Evolutionary conservation across 2,797 vertebrate genomes (phyloP).

Genomic region (Selene dorsalis): DNA sequence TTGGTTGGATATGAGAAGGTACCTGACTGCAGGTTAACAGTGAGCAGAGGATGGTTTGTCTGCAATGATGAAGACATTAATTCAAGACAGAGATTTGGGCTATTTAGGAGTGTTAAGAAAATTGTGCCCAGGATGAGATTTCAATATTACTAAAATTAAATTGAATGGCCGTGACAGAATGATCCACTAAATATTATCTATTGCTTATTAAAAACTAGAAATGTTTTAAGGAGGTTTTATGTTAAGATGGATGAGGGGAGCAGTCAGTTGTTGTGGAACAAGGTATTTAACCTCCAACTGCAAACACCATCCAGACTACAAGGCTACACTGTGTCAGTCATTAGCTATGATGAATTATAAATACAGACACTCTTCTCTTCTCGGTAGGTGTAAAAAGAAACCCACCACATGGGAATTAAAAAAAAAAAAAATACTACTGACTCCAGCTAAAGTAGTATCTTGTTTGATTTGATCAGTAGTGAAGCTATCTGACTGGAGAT

Average conservation of each 20-base stretch:
- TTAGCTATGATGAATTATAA: not conserved
- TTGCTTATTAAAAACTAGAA: not conserved
- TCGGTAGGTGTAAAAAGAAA: not conserved
- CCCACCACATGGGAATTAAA: not conserved
- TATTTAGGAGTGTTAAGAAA: not conserved
- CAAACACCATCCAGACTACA: not conserved
- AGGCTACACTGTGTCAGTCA: not conserved
- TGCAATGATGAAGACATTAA: constrained; percentile 4
- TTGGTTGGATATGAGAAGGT: constrained; percentile 35
- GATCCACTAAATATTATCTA: not conserved
- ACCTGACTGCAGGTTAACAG: constrained; percentile 42
- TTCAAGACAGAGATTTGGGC: not conserved
- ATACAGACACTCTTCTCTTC: not conserved
- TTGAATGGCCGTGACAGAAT: not conserved
- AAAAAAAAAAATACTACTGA: not conserved
- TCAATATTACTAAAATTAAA: constrained; percentile 4
- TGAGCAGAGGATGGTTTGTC: constrained; percentile 11
- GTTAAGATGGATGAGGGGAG: constrained; percentile 14
- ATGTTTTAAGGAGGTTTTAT: not conserved
- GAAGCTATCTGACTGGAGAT: constrained; percentile 1
- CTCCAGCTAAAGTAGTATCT: not conserved
- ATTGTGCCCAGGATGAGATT: not conserved
- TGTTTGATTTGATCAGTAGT: not conserved
- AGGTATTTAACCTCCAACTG: not conserved
- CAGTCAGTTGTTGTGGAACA: not conserved